phyloP scores from a whole-genome alignment of 2,797 vertebrate genomes.

The Helostoma temminkii region DNA sequence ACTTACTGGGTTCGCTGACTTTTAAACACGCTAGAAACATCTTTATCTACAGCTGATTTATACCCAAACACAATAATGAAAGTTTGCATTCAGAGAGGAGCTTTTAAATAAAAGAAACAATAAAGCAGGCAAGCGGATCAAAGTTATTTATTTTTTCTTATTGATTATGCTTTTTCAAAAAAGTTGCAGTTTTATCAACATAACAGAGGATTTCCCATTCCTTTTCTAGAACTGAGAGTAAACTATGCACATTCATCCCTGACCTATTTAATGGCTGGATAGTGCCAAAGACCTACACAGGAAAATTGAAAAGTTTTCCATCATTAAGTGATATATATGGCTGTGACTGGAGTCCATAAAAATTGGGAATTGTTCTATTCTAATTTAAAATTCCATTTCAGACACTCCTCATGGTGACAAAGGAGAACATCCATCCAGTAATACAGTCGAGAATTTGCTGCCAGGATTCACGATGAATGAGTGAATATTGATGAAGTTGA shows the following conservation, averaged over 20 bases:
- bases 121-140: slow-evolving; percentile 17
- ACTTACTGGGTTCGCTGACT: slow-evolving; percentile 79
- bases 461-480: slow-evolving; percentile 86
- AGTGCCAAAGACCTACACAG: slow-evolving; percentile 78
- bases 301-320: slow-evolving; percentile 85
- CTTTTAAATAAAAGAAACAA: slow-evolving; percentile 22
- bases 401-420: slow-evolving; percentile 76
- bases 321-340: slow-evolving; percentile 85
- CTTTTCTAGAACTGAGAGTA: slow-evolving; percentile 65
- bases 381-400: slow-evolving; percentile 87
- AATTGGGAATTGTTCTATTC: slow-evolving; percentile 85
- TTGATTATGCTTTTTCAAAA: slow-evolving; percentile 67
- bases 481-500: slow-evolving; percentile 87
- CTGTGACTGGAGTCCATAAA: slow-evolving; percentile 83
- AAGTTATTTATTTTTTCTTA: slow-evolving; percentile 48
- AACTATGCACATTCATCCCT: slow-evolving; percentile 84
- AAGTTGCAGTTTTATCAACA: slow-evolving; percentile 72
- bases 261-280: slow-evolving; percentile 87
- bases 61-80: slow-evolving; percentile 3
- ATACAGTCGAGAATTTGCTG: slow-evolving; percentile 85
- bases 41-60: slow-evolving; percentile 69
- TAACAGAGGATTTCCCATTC: slow-evolving; percentile 64
- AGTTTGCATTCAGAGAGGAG: neutral
- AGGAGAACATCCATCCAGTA: slow-evolving; percentile 83
- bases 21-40: slow-evolving; percentile 75